phyloP scores from a whole-genome alignment of 1,140 invertebrate genomes.

The Orius insidiosus region DNA sequence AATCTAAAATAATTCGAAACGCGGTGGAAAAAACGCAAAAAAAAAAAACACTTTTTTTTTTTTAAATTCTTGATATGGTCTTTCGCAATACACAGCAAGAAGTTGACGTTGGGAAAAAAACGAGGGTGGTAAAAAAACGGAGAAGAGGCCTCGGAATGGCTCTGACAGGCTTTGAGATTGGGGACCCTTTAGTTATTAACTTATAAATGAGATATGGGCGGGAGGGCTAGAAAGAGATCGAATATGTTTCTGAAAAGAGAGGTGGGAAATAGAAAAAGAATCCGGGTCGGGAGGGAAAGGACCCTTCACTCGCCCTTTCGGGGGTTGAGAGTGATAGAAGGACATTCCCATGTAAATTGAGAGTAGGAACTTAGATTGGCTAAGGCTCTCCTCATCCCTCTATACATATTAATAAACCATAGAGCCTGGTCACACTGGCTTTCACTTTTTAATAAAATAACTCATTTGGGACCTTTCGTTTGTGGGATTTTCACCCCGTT shows the following conservation, averaged over 20 bases:
- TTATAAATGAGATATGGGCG: conserved; percentile 7
- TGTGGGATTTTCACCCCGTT: too few relatives aligned
- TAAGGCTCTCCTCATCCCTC: too few relatives aligned
- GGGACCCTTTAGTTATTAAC: conserved; percentile 2
- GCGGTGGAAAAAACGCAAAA: too few relatives aligned
- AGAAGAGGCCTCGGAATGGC: conserved; percentile 1
- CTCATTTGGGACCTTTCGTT: too few relatives aligned
- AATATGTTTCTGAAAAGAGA: conserved; percentile 1
- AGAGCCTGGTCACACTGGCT: too few relatives aligned
- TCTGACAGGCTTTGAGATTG: not conserved
- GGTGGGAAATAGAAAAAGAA: conserved; percentile 1
- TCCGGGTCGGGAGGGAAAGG: not conserved
- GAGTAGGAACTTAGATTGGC: too few relatives aligned
- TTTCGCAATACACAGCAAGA: not conserved
- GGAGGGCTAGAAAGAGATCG: not conserved
- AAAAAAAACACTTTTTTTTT: too few relatives aligned
- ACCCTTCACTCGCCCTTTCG: not conserved
- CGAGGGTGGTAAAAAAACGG: not conserved
- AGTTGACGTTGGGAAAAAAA: not conserved
- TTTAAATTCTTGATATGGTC: not conserved
- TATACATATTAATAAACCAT: too few relatives aligned
- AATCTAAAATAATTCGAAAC: too few relatives aligned
- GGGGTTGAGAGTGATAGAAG: not conserved
- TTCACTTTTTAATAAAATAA: too few relatives aligned
- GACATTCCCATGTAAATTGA: too few relatives aligned